These are phyloP conservation scores for Volucella inflata DNA, from an alignment of 2,888 invertebrate species.

Conservation along the genomic window DNA sequence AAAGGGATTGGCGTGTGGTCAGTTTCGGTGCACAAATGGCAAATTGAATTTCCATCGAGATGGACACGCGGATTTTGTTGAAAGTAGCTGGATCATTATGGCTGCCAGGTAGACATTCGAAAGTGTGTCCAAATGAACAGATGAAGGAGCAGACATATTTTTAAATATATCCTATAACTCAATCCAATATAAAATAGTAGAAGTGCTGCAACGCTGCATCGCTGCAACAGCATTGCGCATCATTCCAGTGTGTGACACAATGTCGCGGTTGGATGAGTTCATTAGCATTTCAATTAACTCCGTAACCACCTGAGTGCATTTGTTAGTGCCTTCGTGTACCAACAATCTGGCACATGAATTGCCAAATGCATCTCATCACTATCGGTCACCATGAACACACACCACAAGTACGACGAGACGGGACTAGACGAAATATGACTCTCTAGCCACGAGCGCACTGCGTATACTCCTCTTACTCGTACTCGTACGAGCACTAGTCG, in stretches of 20 bases:
- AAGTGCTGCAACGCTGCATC: too few relatives aligned
- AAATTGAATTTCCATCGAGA: conserved; percentile 11
- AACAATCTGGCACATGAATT: conserved; percentile 68
- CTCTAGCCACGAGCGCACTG: conserved; percentile 26
- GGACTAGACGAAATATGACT: too few relatives aligned
- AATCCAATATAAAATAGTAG: too few relatives aligned
- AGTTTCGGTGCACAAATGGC: conserved; percentile 15
- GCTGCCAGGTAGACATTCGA: neutral
- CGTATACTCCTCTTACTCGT: conserved; percentile 24
- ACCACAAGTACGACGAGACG: neutral
- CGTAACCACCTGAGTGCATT: conserved; percentile 67
- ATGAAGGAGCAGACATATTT: too few relatives aligned
- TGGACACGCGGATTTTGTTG: conserved; percentile 10
- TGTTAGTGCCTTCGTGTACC: conserved; percentile 55
- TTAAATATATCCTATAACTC: too few relatives aligned
- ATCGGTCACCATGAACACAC: neutral
- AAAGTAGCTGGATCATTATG: neutral
- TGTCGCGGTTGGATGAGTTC: conserved; percentile 62
- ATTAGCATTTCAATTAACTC: conserved; percentile 70
- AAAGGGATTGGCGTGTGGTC: conserved; percentile 59
- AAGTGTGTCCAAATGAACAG: too few relatives aligned
- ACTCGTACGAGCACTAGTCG: too few relatives aligned
- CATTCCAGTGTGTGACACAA: conserved; percentile 55
- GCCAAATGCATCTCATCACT: conserved; percentile 53
- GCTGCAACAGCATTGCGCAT: conserved; percentile 32